Evolutionary conservation across 2,797 vertebrate genomes (phyloP).

Genomic region (Chelonia mydas): DNA sequence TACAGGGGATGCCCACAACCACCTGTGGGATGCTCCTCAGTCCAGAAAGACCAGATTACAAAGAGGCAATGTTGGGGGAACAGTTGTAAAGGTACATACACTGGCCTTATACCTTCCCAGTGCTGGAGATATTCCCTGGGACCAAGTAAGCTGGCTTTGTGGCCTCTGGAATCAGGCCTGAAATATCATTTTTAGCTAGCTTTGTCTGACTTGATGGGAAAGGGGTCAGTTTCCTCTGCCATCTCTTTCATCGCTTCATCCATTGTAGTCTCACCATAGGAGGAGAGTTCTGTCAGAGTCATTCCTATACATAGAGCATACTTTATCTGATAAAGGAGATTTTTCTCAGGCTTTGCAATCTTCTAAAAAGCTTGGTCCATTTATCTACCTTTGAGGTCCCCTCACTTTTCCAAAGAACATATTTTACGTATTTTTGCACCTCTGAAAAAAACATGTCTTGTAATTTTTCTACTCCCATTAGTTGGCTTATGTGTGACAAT

Average conservation of each 20-base stretch:
- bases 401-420: neutral
- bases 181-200: neutral
- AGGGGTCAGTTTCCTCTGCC: neutral
- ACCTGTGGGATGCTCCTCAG: neutral
- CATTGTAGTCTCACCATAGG: neutral
- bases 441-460: neutral
- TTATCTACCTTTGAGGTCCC: neutral
- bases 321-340: neutral
- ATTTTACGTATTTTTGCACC: neutral
- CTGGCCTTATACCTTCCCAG: neutral
- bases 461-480: neutral
- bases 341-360: neutral
- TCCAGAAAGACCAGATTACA: neutral
- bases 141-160: neutral
- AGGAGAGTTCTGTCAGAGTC: neutral
- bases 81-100: neutral
- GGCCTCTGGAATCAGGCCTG: rapidly evolving
- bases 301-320: neutral
- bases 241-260: neutral
- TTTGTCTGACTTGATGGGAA: neutral
- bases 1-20: neutral
- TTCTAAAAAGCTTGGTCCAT: neutral
- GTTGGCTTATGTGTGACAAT: neutral
- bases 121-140: neutral
- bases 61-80: neutral